A percentile compares a stretch with the other conserved stretches of the same genome.
Conservation (phyloP, 2,113 vertebrate species). For the Craseonycteris thonglongyai region DNA sequence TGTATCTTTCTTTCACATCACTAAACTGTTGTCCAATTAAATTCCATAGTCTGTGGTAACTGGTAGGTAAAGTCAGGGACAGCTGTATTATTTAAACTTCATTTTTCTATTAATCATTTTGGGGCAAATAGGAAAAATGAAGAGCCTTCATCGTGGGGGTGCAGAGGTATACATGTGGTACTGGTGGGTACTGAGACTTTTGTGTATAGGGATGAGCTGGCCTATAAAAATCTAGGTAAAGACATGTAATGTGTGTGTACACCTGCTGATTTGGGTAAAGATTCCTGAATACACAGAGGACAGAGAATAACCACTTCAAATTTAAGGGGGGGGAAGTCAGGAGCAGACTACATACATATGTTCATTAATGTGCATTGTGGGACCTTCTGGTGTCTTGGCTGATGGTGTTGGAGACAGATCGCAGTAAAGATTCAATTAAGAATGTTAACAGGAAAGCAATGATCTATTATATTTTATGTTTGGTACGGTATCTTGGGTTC, state of each 20-base stretch:
- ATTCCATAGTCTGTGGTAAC: background rate
- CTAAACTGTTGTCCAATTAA: background rate
- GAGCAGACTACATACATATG: background rate
- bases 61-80: background rate
- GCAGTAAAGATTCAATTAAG: background rate
- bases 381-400: background rate
- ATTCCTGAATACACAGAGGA: background rate
- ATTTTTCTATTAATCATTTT: background rate
- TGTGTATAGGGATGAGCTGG: background rate
- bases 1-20: background rate
- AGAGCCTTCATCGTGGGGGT: background rate
- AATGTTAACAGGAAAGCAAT: background rate
- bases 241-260: background rate
- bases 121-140: background rate
- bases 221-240: background rate
- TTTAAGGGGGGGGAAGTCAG: background rate
- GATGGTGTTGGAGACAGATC: background rate
- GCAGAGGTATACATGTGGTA: rapidly evolving
- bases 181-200: background rate
- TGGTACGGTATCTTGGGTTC: background rate
- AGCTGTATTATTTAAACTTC: background rate
- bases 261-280: background rate
- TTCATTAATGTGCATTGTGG: background rate
- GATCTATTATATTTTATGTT: background rate
- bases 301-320: background rate